These are phyloP conservation scores for Octopus bimaculoides DNA, from an alignment of 1,140 invertebrate species.

Conservation along the genomic window DNA sequence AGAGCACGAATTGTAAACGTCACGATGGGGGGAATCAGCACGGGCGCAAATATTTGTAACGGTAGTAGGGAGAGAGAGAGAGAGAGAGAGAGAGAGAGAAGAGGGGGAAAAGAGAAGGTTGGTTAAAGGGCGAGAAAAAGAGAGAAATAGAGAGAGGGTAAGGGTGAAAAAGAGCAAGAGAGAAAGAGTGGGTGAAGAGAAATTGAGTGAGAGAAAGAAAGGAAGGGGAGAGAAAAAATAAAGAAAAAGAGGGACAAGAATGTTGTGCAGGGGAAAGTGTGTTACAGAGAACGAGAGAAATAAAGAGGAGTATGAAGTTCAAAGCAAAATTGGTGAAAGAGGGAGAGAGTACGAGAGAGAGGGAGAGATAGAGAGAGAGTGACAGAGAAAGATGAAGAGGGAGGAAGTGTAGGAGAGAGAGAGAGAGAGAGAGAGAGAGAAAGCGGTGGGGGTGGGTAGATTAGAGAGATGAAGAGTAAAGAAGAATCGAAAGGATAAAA, in stretches of 20 bases:
- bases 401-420: neutral
- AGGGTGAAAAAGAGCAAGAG: too few species aligned
- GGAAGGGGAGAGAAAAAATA: neutral
- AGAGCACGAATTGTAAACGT: too few species aligned
- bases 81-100: too few species aligned
- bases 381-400: neutral
- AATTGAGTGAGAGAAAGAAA: too few species aligned
- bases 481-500: neutral
- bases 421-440: neutral
- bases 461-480: neutral
- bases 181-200: too few species aligned
- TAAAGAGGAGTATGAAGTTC: neutral
- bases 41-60: too few species aligned
- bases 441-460: neutral
- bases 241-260: neutral
- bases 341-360: neutral
- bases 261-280: neutral
- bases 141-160: neutral
- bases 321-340: neutral
- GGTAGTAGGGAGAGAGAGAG: too few species aligned
- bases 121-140: too few species aligned
- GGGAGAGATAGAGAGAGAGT: neutral
- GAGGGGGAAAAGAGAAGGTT: too few species aligned
- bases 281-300: neutral
- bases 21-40: too few species aligned